phyloP scores from a whole-genome alignment of 2,888 invertebrate genomes.

The Plebejus argus region DNA sequence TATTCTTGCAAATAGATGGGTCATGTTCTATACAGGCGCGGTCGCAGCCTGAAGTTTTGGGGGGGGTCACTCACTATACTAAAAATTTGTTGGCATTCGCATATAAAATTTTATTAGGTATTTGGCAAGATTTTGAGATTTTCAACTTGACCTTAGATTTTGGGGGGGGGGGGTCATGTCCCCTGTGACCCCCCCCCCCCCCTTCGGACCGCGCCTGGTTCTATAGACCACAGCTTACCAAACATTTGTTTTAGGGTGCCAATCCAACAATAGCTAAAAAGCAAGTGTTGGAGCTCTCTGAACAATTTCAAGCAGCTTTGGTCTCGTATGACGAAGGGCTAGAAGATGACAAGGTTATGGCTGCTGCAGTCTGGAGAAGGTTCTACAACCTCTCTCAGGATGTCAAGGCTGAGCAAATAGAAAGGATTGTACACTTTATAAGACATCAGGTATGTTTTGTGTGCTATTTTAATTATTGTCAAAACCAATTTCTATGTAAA shows the following conservation, averaged over 20 bases:
- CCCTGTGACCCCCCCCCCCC: too few relatives aligned
- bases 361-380: slow-evolving; percentile 92
- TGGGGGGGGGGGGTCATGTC: too few relatives aligned
- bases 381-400: slow-evolving; percentile 85
- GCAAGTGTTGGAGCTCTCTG: slow-evolving; percentile 84
- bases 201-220: too few relatives aligned
- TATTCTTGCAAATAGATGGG: background rate
- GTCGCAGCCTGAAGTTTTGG: too few relatives aligned
- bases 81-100: too few relatives aligned
- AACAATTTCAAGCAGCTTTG: slow-evolving; percentile 92
- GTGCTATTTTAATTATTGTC: too few relatives aligned
- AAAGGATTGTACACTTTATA: slow-evolving; percentile 87
- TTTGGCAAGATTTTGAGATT: too few relatives aligned
- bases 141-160: too few relatives aligned
- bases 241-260: slow-evolving; percentile 71
- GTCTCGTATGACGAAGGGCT: slow-evolving; percentile 94
- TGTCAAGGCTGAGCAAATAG: slow-evolving; percentile 84
- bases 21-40: too few relatives aligned
- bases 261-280: slow-evolving; percentile 82
- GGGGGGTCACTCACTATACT: too few relatives aligned
- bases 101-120: too few relatives aligned
- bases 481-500: background rate
- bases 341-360: slow-evolving; percentile 87
- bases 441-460: slow-evolving; percentile 84
- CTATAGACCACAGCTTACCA: background rate